Evolutionary conservation across 1,140 invertebrate species (phyloP), one percentile per base, ranked within the genome.

Genomic region (Papilio polyxenes): DNA sequence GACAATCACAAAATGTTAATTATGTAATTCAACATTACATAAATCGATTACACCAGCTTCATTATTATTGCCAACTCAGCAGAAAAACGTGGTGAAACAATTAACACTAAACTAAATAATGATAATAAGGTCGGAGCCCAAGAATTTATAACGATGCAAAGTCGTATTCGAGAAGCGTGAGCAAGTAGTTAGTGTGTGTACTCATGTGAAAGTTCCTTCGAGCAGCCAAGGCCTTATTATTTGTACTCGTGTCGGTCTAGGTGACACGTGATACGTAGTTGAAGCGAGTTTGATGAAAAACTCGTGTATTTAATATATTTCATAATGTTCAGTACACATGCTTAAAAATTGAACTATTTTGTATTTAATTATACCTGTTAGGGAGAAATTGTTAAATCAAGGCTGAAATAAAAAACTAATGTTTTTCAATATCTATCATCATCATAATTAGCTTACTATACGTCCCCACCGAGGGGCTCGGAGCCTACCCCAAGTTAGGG

Each of bases 101-200:
- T 80, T 82, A 81, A 76, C 81, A 83, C 81, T 53, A 75, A 76
- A 83, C 62, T 65, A 69, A 69, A 80, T 69, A 85, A 82, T 85
- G 83, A 82, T 83, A 84, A 82, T 80, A 81, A 85, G 62, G 81
- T 82, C 78, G 78, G 69, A n/a, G 59, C 59, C 80, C 83, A 81
- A 83, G 85, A 87, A 86, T 84, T 85, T 87, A 80, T 87, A 86
- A 87, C 87, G 84, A 87, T 31, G 48, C 40, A 44, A 65, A 65
- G 78, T 65, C 78, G 59, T 31, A 40, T 69, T 80, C 82, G 75
- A 31, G 62, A 23, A 84, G 81, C 82, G 85, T 86, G 84, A 82
- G 83, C 69, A 48, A 77, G 62, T 88, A 85, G 87, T 88, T 87
- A 88, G 82, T 49, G 84, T n/a, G 81, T 65, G 72, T 65, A 82